These are phyloP conservation scores for Aporrectodea caliginosa DNA, from an alignment of 1,140 invertebrate genomes.

Conservation along the genomic window DNA sequence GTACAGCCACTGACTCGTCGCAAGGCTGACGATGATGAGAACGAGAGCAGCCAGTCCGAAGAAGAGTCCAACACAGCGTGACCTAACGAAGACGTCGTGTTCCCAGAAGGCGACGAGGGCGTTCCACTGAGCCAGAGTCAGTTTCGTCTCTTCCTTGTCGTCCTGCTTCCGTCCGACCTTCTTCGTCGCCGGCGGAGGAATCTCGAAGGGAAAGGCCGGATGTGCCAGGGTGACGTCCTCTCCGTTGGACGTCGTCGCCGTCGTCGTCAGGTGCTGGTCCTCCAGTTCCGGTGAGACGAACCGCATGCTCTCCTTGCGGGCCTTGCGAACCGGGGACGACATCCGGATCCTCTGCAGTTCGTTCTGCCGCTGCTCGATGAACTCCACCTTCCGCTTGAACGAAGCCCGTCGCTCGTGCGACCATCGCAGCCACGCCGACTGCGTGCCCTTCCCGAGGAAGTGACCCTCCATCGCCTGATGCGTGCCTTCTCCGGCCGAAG, in stretches of 20 bases:
- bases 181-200: neutral
- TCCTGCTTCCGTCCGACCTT: slow-evolving; percentile 8
- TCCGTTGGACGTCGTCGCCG: neutral
- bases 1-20: slow-evolving; percentile 40
- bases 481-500: too few species aligned
- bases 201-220: neutral
- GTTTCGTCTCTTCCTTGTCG: slow-evolving; percentile 36
- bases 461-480: slow-evolving; percentile 24
- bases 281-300: slow-evolving; percentile 51
- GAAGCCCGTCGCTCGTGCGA: slow-evolving; percentile 46
- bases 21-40: slow-evolving; percentile 39
- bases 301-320: slow-evolving; percentile 48
- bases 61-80: slow-evolving; percentile 43
- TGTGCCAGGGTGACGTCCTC: neutral
- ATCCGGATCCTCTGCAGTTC: slow-evolving; percentile 39
- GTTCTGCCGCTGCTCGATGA: slow-evolving; percentile 42
- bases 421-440: slow-evolving; percentile 51
- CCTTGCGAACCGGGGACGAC: slow-evolving; percentile 52
- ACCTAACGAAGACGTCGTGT: slow-evolving; percentile 44
- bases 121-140: slow-evolving; percentile 45
- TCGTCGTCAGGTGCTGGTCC: slow-evolving; percentile 38
- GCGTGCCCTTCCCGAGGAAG: slow-evolving; percentile 40
- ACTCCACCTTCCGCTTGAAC: slow-evolving; percentile 42
- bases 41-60: slow-evolving; percentile 41
- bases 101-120: slow-evolving; percentile 49